Evolutionary conservation across 2,113 vertebrate genomes (phyloP), one percentile per base, ranked within the genome.

Genomic region (Lanius collurio): DNA sequence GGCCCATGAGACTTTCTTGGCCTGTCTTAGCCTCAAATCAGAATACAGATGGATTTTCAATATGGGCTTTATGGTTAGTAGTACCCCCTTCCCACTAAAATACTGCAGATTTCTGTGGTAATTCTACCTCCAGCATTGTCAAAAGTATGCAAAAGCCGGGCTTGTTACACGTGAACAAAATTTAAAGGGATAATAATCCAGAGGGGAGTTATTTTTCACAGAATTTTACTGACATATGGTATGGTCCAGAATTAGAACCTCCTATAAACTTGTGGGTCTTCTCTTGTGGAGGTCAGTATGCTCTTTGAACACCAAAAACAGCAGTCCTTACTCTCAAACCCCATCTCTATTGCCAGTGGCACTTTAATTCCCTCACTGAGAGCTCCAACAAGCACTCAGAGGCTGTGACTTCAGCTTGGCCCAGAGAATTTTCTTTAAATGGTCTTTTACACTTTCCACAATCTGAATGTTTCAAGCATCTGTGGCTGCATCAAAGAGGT

Each of bases 41-140:
- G 52, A 74, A 83, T 71, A 68, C 59, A 85, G 71, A 88, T 89
- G 84, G 46, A 83, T 95, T 95, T 96, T 94, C 89, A 65, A 57
- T 79, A 74, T 76, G 33, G 89, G 19, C 11, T 95, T 83, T 91
- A 91, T 41, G 20, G 83, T 60, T 87, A 82, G 37, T 41, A 89
- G 77, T 56, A 92, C 50, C 64, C 65, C 12, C 23, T 74, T 90
- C 68, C 33, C 73, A 87, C 39, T 63, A 63, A 95, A 92, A 95
- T 49, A 79, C 9, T 83, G 64, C 49, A 56, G 60, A 83, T 85
- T 95, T 92, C 82, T 93, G 69, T 59, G 57, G 85, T 67, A 83
- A 88, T 71, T 94, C 68, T 81, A 56, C 87, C 90, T 75, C 31
- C 83, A 93, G 69, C 35, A 44, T 28, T 90, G 75, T 74, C 82